phyloP scores from a whole-genome alignment of 2,797 vertebrate species.

The Coregonus suidteri region DNA sequence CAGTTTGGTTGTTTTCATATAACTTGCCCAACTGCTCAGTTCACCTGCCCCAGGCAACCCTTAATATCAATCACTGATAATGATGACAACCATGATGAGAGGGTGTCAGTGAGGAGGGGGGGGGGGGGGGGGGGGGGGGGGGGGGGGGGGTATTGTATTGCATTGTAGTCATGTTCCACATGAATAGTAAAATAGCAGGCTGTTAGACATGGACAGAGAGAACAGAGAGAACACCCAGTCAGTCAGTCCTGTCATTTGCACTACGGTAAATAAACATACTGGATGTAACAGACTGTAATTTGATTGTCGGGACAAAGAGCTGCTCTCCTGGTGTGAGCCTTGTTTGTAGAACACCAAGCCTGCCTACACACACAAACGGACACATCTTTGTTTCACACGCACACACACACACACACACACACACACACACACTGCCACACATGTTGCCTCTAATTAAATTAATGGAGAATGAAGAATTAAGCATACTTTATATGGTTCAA shows the following conservation, averaged over 20 bases:
- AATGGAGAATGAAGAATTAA: background rate
- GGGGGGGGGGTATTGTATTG: too few relatives aligned
- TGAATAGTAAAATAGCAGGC: background rate
- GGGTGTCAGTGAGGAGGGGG: too few relatives aligned
- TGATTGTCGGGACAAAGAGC: background rate
- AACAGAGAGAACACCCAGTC: background rate
- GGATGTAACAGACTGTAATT: background rate
- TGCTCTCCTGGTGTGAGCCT: background rate
- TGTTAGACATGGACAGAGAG: background rate
- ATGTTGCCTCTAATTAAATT: background rate
- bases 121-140: too few relatives aligned
- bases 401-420: background rate
- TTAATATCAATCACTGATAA: background rate
- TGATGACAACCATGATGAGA: background rate
- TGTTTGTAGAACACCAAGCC: background rate
- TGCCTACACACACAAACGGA: background rate
- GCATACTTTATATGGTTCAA: background rate
- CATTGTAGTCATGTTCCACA: too few relatives aligned
- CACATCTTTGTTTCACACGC: background rate
- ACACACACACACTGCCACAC: background rate
- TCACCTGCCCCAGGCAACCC: too few relatives aligned
- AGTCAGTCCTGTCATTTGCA: background rate
- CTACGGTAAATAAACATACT: background rate
- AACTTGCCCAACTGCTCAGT: too few relatives aligned
- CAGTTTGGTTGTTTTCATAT: too few relatives aligned